A percentile compares a stretch with the other conserved stretches of the same genome.
phyloP scores from a whole-genome alignment of 2,888 invertebrate genomes.

The Leucophora obtusa region DNA sequence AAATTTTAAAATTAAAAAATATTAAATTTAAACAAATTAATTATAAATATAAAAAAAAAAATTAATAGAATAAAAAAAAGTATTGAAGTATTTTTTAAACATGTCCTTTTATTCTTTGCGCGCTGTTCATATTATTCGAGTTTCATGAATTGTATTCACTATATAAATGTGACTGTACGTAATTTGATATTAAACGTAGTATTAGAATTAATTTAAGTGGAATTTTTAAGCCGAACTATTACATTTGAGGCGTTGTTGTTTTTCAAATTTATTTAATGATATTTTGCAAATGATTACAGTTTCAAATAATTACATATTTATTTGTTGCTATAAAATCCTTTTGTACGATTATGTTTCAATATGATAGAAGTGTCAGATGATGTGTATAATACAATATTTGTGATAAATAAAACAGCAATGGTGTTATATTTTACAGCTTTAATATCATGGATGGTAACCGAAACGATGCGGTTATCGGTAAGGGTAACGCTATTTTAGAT shows the following conservation, averaged over 20 bases:
- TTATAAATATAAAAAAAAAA: too few relatives aligned
- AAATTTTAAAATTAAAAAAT: too few relatives aligned
- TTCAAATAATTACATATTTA: constrained; percentile 32
- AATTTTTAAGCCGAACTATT: constrained; percentile 2
- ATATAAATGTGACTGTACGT: neutral
- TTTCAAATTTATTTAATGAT: neutral
- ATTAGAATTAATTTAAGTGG: neutral
- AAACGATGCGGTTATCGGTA: too few relatives aligned
- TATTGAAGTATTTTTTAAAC: neutral
- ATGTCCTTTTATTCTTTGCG: neutral
- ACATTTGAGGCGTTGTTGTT: neutral
- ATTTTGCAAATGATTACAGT: constrained; percentile 19
- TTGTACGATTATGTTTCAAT: neutral
- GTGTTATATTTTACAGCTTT: constrained; percentile 5
- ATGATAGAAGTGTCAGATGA: constrained; percentile 11
- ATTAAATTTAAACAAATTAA: too few relatives aligned
- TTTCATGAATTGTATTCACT: neutral
- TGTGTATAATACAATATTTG: constrained; percentile 29
- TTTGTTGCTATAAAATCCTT: neutral
- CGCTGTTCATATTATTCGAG: neutral
- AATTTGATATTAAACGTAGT: neutral
- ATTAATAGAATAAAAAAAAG: too few relatives aligned
- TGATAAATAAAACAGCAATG: constrained; percentile 23
- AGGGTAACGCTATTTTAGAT: too few relatives aligned
- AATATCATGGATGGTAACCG: too few relatives aligned